Base-by-base conservation (phyloP, 2,797 vertebrate genomes). In the Sitta carolinensis region DNA sequence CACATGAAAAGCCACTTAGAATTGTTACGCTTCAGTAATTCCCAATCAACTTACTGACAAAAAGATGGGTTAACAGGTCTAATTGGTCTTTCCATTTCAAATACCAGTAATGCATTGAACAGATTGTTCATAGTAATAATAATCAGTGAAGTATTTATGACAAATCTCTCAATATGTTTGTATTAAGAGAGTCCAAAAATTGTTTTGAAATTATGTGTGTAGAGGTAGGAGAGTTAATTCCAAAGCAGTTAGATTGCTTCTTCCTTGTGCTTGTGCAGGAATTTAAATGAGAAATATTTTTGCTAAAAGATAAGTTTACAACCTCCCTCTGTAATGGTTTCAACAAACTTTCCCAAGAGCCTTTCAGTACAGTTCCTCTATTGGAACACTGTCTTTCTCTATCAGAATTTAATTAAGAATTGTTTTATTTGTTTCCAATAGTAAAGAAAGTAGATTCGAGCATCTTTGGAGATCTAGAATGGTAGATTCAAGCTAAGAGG, bases 61-160 rank as follows among this genome's bases (percentile, higher is more conserved):
- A 96, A 95, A 96, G 94, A 89, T 96, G 94, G 67, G 88, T 95
- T 96, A 96, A 95, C 93, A 73, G 90, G 90, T 93, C 90, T 96
- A 93, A 95, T 95, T 96, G 92, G 92, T 93, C 95, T 93, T 96
- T 94, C 95, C 83, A 95, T 96, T 94, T 93, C 74, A 76, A 95
- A 95, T 93, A 94, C 52, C 55, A 87, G 88, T 87, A 94, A 95
- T 94, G 92, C 81, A 91, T 93, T 76, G 90, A 94, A 96, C 40
- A 94, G 67, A 91, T 84, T 95, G 80, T 95, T 95, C 93, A 70
- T 69, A 67, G 81, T 73, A 95, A 90, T 89, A 95, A 90, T 82
- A 95, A 92, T 67, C 87, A 89, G 85, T 45, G 34, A 40, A 75
- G 58, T 93, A 96, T 96, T 96, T 91, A 93, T 94, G 80, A 90